Percentiles rank a stretch among this genome's conserved stretches.
phyloP scores from a whole-genome alignment of 2,113 vertebrate genomes.

The Brevimyrus niger region DNA sequence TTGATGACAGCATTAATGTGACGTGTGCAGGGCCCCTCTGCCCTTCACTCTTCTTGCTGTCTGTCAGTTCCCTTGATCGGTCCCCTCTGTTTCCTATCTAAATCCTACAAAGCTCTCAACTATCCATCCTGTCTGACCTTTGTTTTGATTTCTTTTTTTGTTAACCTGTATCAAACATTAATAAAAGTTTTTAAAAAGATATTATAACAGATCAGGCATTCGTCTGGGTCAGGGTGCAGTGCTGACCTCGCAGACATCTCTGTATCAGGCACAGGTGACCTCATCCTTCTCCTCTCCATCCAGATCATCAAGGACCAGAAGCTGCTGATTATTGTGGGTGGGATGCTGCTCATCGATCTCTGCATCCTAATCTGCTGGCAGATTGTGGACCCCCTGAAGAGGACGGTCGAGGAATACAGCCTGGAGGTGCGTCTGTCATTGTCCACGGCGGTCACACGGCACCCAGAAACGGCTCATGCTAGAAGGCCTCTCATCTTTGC shows the following conservation, averaged over 20 bases:
- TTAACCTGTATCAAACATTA: slow-evolving; percentile 48
- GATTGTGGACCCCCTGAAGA: slow-evolving; percentile 92
- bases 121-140: slow-evolving; percentile 54
- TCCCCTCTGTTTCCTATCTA: slow-evolving; percentile 31
- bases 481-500: background rate
- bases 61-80: background rate
- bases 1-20: background rate
- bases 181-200: slow-evolving; percentile 49
- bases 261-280: background rate
- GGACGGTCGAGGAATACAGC: slow-evolving; percentile 95
- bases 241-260: slow-evolving; percentile 24
- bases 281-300: slow-evolving; percentile 23
- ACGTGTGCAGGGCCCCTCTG: background rate
- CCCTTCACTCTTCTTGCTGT: background rate
- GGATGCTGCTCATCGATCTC: slow-evolving; percentile 97
- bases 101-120: slow-evolving; percentile 40
- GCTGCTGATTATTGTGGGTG: slow-evolving; percentile 92
- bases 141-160: slow-evolving; percentile 49
- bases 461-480: background rate
- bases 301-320: slow-evolving; percentile 99
- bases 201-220: slow-evolving; percentile 57
- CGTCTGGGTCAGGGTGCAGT: slow-evolving; percentile 53
- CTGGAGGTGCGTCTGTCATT: slow-evolving; percentile 76
- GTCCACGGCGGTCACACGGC: background rate
- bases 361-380: slow-evolving; percentile 99